Conservation (phyloP, 2,888 invertebrate species). For the Troides helena region DNA sequence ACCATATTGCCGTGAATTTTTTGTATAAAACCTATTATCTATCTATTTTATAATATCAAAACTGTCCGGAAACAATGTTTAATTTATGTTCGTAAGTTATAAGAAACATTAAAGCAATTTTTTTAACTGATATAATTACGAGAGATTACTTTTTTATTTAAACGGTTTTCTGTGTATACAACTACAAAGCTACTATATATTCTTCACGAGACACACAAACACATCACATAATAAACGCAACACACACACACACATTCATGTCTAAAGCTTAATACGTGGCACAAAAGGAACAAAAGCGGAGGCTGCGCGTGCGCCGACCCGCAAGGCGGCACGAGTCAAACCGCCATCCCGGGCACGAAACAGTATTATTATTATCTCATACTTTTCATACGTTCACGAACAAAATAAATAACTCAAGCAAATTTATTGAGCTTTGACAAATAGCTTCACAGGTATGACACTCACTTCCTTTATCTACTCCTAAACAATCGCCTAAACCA, state of each 20-base stretch:
- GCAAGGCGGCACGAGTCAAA: slow-evolving; percentile 74
- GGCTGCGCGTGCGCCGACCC: slow-evolving; percentile 77
- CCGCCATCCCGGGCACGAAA: slow-evolving; percentile 36
- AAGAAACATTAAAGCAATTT: too few relatives aligned
- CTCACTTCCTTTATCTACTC: background rate
- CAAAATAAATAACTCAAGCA: background rate
- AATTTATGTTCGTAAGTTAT: background rate
- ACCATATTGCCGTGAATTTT: background rate
- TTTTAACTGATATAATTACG: too few relatives aligned
- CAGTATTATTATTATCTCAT: slow-evolving; percentile 22
- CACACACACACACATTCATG: slow-evolving; percentile 45
- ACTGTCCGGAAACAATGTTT: background rate
- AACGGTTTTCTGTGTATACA: background rate
- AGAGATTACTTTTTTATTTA: background rate
- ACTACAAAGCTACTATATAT: slow-evolving; percentile 37
- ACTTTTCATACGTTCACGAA: background rate
- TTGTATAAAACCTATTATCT: background rate
- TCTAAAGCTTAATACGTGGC: slow-evolving; percentile 63
- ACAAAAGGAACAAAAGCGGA: slow-evolving; percentile 75
- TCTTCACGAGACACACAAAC: slow-evolving; percentile 51
- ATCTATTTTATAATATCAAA: background rate
- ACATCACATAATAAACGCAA: slow-evolving; percentile 36
- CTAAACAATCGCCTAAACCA: too few relatives aligned
- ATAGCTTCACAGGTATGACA: background rate
- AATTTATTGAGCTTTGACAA: background rate